These are phyloP conservation scores for Mya arenaria DNA, from an alignment of 1,140 invertebrate genomes.

Conservation along the genomic window DNA sequence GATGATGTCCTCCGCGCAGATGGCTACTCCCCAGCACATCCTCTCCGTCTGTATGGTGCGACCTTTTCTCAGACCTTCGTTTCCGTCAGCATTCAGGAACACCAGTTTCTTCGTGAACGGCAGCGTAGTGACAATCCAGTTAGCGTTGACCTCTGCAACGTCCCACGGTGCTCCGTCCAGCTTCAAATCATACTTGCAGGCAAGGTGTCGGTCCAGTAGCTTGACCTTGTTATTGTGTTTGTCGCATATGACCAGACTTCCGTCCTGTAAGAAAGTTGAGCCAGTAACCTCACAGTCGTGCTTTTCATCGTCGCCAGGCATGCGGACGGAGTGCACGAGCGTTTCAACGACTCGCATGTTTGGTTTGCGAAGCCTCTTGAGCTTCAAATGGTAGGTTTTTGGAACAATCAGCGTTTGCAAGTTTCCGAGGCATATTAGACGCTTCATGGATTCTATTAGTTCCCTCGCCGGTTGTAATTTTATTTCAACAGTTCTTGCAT, in stretches of 20 bases:
- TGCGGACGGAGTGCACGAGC: constrained; percentile 41
- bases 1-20: constrained; percentile 14
- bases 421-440: constrained; percentile 15
- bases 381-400: constrained; percentile 25
- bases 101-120: constrained; percentile 43
- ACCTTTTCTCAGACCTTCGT: constrained; percentile 28
- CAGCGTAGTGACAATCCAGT: constrained; percentile 34
- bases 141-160: constrained; percentile 33
- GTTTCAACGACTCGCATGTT: constrained; percentile 48
- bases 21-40: constrained; percentile 50
- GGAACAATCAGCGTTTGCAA: constrained; percentile 17
- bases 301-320: constrained; percentile 40
- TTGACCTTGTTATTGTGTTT: constrained; percentile 53
- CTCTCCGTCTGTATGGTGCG: constrained; percentile 37
- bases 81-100: constrained; percentile 33
- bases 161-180: constrained; percentile 44
- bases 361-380: constrained; percentile 25
- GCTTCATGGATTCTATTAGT: background rate
- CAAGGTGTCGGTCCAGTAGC: constrained; percentile 15
- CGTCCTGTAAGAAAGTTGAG: constrained; percentile 31
- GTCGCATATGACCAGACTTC: constrained; percentile 38
- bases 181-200: constrained; percentile 24
- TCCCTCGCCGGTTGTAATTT: background rate
- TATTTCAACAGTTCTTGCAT: constrained; percentile 33
- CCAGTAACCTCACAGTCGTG: constrained; percentile 51